Evolutionary conservation across 64 coral and sea anemone genomes (phyloP).

Genomic region (Montipora efflorescens): DNA sequence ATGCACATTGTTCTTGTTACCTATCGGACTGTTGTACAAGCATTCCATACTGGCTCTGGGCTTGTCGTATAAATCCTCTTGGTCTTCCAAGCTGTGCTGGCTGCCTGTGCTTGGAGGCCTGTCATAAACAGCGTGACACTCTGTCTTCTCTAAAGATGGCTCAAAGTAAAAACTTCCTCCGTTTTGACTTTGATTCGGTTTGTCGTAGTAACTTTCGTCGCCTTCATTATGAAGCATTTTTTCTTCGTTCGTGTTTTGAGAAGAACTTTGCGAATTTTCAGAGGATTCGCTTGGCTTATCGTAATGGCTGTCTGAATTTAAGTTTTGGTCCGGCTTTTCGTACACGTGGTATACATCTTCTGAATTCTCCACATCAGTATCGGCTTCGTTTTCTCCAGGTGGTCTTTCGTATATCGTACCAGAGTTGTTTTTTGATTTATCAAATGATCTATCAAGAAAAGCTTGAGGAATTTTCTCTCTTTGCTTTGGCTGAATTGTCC

Average conservation of each 20-base stretch:
- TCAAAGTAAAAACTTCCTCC: not conserved
- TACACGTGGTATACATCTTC: constrained; percentile 21
- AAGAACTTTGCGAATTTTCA: not conserved
- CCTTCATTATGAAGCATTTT: not conserved
- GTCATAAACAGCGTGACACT: not conserved
- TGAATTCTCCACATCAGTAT: not conserved
- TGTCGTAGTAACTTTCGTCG: not conserved
- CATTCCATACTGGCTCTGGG: constrained; percentile 17
- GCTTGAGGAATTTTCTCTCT: constrained; percentile 14
- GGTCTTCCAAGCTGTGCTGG: not conserved
- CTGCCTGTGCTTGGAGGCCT: constrained; percentile 20
- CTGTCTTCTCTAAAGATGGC: not conserved
- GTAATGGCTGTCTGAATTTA: not conserved
- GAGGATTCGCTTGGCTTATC: constrained; percentile 23
- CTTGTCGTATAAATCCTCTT: constrained; percentile 17
- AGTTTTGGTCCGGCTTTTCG: constrained; percentile 20
- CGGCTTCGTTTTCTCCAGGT: not conserved
- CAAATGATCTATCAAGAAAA: not conserved
- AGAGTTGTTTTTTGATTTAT: not conserved
- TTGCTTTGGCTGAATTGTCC: constrained; percentile 44
- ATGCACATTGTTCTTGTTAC: not conserved
- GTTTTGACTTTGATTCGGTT: not conserved
- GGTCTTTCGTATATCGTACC: not conserved
- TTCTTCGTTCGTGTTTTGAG: not conserved
- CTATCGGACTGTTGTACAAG: constrained; percentile 36